Evolutionary conservation across 2,797 vertebrate species (phyloP).

Genomic region (Astyanax mexicanus): DNA sequence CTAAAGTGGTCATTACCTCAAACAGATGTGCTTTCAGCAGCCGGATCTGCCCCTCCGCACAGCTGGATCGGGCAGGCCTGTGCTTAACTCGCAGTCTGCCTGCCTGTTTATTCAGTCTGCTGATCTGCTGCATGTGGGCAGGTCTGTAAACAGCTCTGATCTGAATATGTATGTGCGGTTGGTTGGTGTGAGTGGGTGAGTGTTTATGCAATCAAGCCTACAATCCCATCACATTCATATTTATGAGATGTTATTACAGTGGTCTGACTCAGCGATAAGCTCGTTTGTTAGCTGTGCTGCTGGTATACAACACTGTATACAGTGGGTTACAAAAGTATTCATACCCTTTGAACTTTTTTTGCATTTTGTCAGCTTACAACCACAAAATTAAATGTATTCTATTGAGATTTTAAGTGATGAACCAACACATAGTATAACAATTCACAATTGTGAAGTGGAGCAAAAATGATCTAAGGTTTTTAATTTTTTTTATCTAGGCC

Average conservation of each 20-base stretch:
- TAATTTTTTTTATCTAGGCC: too few relatives aligned
- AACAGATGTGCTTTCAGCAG: conserved; percentile 40
- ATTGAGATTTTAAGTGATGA: too few relatives aligned
- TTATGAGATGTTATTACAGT: conserved; percentile 37
- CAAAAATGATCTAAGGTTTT: too few relatives aligned
- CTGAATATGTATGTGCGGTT: background rate
- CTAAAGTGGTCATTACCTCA: conserved; percentile 32
- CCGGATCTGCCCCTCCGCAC: conserved; percentile 6
- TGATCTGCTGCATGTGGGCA: conserved; percentile 1
- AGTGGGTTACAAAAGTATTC: too few relatives aligned
- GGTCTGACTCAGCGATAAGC: conserved; percentile 42
- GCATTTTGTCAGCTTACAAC: too few relatives aligned
- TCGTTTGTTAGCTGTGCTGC: conserved; percentile 11
- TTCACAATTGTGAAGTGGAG: too few relatives aligned
- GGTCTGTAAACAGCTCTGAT: conserved; percentile 14
- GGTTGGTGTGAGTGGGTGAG: background rate
- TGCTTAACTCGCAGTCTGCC: background rate
- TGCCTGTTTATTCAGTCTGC: conserved; percentile 15
- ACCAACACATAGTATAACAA: too few relatives aligned
- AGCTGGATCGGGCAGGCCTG: conserved; percentile 13
- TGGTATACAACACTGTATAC: too few relatives aligned
- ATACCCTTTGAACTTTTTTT: too few relatives aligned
- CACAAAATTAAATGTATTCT: too few relatives aligned
- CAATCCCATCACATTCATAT: conserved; percentile 36
- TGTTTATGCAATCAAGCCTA: conserved; percentile 28